A percentile compares a stretch with the other conserved stretches of the same genome.
phyloP scores from a whole-genome alignment of 1,140 invertebrate species.

The Elymnias hypermnestra region DNA sequence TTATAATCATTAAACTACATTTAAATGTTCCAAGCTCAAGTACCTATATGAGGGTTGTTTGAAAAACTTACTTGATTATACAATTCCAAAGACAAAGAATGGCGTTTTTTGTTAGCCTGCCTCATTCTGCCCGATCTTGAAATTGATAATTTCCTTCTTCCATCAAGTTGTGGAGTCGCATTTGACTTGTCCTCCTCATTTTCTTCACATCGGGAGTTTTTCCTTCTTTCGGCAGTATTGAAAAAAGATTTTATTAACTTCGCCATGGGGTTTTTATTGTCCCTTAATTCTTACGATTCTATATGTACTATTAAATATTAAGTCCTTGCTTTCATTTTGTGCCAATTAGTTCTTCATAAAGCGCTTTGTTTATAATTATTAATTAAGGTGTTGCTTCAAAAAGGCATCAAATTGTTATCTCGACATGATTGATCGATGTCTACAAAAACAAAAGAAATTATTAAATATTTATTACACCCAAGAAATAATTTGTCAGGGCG shows the following conservation, averaged over 20 bases:
- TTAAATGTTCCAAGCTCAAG: too few species aligned
- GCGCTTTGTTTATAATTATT: too few species aligned
- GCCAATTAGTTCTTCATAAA: too few species aligned
- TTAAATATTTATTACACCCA: too few species aligned
- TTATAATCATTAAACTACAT: not conserved
- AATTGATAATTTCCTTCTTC: slow-evolving; percentile 62
- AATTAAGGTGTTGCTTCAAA: too few species aligned
- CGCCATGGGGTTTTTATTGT: slow-evolving; percentile 43
- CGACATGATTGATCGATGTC: slow-evolving; percentile 8
- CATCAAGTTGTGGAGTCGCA: slow-evolving; percentile 39
- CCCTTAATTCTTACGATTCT: too few species aligned
- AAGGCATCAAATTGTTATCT: slow-evolving; percentile 1
- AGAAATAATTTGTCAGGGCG: too few species aligned
- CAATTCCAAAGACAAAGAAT: slow-evolving; percentile 57
- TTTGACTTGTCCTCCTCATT: slow-evolving; percentile 33
- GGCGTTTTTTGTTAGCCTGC: slow-evolving; percentile 59
- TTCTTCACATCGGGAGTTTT: slow-evolving; percentile 34
- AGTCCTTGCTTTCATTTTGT: too few species aligned
- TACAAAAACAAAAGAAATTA: slow-evolving; percentile 9
- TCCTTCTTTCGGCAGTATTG: slow-evolving; percentile 46
- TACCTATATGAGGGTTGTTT: too few species aligned
- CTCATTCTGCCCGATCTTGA: slow-evolving; percentile 69
- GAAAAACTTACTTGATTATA: slow-evolving; percentile 54
- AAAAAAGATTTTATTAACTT: slow-evolving; percentile 71
- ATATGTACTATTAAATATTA: too few species aligned